Evolutionary conservation across 2,888 invertebrate species (phyloP).

Genomic region (Lithophane leautieri): DNA sequence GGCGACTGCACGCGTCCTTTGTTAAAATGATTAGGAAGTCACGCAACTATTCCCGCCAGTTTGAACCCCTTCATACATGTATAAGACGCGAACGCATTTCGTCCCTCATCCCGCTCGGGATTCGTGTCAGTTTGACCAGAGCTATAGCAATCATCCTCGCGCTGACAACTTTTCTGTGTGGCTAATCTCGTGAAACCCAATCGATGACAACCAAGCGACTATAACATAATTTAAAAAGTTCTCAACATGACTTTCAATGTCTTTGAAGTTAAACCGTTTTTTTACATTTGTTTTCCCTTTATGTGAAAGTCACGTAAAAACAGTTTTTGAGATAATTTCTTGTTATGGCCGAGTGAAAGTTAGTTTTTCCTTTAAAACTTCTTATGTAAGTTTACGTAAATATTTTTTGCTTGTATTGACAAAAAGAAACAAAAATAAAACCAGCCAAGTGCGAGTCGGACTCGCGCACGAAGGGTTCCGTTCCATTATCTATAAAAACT

Average conservation of each 20-base stretch:
- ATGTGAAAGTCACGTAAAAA: constrained; percentile 5
- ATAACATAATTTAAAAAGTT: not conserved
- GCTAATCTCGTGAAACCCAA: not conserved
- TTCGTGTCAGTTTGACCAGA: no score
- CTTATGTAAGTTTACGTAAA: no score
- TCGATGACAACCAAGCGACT: not conserved
- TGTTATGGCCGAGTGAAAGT: not conserved
- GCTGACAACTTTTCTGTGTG: not conserved
- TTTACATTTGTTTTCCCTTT: not conserved
- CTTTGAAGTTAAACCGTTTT: not conserved
- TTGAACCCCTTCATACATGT: not conserved
- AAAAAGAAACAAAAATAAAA: no score
- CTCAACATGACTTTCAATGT: not conserved
- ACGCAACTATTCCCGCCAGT: not conserved
- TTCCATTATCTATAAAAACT: no score
- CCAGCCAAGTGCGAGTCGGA: no score
- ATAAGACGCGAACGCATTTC: not conserved
- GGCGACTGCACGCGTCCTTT: no score
- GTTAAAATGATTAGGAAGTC: not conserved
- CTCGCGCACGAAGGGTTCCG: no score
- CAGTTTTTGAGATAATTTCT: not conserved
- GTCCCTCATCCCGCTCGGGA: not conserved
- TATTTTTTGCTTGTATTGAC: no score
- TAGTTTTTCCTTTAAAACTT: not conserved
- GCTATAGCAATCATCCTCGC: no score